These are phyloP conservation scores for Cygnus olor DNA, from an alignment of 2,797 vertebrate genomes.

Conservation along the genomic window DNA sequence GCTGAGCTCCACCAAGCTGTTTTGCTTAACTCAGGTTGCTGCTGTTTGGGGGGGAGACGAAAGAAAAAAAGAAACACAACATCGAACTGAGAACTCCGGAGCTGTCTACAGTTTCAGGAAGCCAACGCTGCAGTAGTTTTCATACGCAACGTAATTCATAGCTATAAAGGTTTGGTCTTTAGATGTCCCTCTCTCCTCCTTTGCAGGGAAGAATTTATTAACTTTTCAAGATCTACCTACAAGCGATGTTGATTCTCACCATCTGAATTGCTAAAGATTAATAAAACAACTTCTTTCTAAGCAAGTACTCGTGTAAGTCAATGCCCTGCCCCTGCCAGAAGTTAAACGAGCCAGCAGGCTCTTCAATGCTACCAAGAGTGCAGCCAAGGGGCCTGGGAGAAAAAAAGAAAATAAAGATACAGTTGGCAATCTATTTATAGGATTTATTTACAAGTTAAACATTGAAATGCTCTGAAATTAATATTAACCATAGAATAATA, in stretches of 20 bases:
- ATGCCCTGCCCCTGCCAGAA: background rate
- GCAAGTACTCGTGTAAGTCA: background rate
- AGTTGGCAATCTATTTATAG: background rate
- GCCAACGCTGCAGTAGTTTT: background rate
- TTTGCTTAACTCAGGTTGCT: background rate
- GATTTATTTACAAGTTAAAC: background rate
- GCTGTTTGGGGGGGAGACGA: background rate
- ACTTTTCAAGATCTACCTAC: background rate
- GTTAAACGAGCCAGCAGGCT: background rate
- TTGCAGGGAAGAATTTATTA: background rate
- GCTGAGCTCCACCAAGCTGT: background rate
- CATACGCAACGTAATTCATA: fast-evolving
- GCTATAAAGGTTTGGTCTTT: background rate
- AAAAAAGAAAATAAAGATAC: background rate
- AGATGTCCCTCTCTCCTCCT: background rate
- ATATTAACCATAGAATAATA: background rate
- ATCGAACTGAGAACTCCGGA: background rate
- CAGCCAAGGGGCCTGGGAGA: background rate
- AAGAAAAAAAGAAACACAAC: fast-evolving
- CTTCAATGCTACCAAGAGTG: background rate
- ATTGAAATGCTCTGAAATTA: background rate
- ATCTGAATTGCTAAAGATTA: background rate
- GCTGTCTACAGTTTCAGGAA: conserved; percentile 36
- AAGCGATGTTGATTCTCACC: background rate
- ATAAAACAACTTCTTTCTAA: background rate